A percentile compares a stretch with the other conserved stretches of the same genome.
phyloP scores from a whole-genome alignment of 2,888 invertebrate species.

The Creontiades dilutus region DNA sequence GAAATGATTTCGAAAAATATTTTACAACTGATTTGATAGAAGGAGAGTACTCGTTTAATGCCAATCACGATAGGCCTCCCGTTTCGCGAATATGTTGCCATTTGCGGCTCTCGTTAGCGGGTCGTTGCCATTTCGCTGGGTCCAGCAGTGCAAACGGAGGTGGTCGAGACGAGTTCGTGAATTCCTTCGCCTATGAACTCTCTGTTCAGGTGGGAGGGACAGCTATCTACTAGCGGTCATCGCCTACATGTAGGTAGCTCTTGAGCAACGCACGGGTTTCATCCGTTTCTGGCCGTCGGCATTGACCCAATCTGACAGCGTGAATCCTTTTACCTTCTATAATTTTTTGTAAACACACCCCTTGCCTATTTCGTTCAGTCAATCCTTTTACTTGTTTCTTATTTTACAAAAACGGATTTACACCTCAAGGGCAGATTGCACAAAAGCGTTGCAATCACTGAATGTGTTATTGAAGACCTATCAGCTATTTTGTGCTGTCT shows the following conservation, averaged over 20 bases:
- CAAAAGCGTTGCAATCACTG: too few species aligned
- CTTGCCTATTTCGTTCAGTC: constrained; percentile 2
- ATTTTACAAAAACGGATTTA: too few species aligned
- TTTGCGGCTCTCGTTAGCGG: not conserved
- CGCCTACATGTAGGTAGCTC: not conserved
- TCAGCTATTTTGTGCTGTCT: too few species aligned
- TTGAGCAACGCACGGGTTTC: constrained; percentile 13
- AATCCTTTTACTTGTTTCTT: not conserved
- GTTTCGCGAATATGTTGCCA: not conserved
- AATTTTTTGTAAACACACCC: not conserved
- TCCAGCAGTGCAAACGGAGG: not conserved
- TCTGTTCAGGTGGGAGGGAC: too few species aligned
- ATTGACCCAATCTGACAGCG: constrained; percentile 22
- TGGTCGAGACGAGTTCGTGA: not conserved
- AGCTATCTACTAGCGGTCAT: constrained; percentile 18
- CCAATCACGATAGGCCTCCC: too few species aligned
- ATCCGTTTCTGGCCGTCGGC: constrained; percentile 24
- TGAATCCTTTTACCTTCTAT: constrained; percentile 1
- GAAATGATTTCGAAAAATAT: too few species aligned
- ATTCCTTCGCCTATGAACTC: too few species aligned
- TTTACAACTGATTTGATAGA: too few species aligned
- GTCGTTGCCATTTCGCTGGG: not conserved
- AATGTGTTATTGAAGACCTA: too few species aligned
- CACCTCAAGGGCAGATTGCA: too few species aligned
- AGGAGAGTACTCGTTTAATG: too few species aligned